Percentiles rank a stretch among this genome's conserved stretches.
phyloP scores from a whole-genome alignment of 2,113 vertebrate species.

The Lucifuga dentata region DNA sequence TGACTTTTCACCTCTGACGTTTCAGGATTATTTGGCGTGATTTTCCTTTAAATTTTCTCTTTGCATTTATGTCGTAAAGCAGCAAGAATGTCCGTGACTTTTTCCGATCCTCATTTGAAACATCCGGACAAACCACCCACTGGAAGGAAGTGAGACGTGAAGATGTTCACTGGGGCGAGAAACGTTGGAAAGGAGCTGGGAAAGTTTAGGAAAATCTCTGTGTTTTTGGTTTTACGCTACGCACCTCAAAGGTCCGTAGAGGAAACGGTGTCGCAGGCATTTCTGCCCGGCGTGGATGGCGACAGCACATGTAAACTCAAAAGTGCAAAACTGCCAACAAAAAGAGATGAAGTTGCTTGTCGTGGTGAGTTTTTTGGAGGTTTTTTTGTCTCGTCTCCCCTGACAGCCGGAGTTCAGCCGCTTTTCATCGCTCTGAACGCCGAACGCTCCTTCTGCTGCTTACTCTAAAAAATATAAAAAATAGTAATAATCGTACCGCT shows the following conservation, averaged over 20 bases:
- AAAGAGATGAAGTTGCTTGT: slow-evolving; percentile 43
- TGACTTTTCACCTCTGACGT: too few relatives aligned
- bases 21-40: too few relatives aligned
- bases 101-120: too few relatives aligned
- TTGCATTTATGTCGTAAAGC: too few relatives aligned
- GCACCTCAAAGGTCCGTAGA: slow-evolving; percentile 18
- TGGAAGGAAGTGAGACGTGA: neutral
- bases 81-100: neutral
- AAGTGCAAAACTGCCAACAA: slow-evolving; percentile 64
- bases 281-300: slow-evolving; percentile 8
- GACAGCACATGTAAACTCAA: slow-evolving; percentile 69
- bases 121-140: slow-evolving; percentile 55
- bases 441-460: slow-evolving; percentile 48
- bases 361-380: too few relatives aligned
- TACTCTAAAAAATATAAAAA: slow-evolving; percentile 83
- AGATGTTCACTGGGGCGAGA: neutral
- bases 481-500: slow-evolving; percentile 77
- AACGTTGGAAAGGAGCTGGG: slow-evolving; percentile 9
- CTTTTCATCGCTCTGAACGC: slow-evolving; percentile 59
- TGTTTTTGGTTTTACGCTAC: slow-evolving; percentile 61
- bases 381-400: slow-evolving; percentile 1
- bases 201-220: slow-evolving; percentile 17
- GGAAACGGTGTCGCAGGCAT: slow-evolving; percentile 3
- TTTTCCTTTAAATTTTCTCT: too few relatives aligned
- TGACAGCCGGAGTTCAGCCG: slow-evolving; percentile 47